Evolutionary conservation across 2,888 invertebrate species (phyloP).

Genomic region (Rhogogaster chlorosoma): DNA sequence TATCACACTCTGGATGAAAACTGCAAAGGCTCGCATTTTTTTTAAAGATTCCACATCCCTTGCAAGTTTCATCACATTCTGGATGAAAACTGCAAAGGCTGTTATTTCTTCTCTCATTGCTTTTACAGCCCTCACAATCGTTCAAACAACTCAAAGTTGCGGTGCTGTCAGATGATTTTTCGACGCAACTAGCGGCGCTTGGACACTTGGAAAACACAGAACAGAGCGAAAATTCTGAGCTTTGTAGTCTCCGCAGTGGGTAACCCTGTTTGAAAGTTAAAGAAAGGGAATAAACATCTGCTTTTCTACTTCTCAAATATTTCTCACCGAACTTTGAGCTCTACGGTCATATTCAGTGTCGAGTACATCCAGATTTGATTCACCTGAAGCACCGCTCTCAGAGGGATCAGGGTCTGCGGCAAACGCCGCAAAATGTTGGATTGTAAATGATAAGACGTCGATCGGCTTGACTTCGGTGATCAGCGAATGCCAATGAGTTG

Average conservation of each 20-base stretch:
- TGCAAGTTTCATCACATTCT: conserved; percentile 3
- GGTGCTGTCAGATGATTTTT: neutral
- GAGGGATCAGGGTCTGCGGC: conserved; percentile 56
- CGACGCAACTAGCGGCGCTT: conserved; percentile 33
- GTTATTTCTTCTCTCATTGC: neutral
- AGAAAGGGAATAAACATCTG: neutral
- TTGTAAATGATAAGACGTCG: conserved; percentile 68
- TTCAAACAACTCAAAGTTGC: neutral
- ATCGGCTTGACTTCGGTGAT: conserved; percentile 66
- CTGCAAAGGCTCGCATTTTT: neutral
- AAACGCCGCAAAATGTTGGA: conserved; percentile 69
- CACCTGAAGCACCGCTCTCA: neutral
- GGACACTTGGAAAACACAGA: conserved; percentile 43
- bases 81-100: conserved; percentile 1
- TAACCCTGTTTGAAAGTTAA: neutral
- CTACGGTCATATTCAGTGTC: neutral
- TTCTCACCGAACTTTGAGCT: neutral
- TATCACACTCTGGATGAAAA: neutral
- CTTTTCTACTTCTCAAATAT: neutral
- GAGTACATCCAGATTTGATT: conserved; percentile 15
- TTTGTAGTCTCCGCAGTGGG: neutral
- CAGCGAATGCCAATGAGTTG: neutral
- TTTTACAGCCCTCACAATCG: neutral
- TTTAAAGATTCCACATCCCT: neutral
- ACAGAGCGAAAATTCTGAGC: conserved; percentile 36